phyloP scores from a whole-genome alignment of 2,113 vertebrate species.

The Pantherophis guttatus region DNA sequence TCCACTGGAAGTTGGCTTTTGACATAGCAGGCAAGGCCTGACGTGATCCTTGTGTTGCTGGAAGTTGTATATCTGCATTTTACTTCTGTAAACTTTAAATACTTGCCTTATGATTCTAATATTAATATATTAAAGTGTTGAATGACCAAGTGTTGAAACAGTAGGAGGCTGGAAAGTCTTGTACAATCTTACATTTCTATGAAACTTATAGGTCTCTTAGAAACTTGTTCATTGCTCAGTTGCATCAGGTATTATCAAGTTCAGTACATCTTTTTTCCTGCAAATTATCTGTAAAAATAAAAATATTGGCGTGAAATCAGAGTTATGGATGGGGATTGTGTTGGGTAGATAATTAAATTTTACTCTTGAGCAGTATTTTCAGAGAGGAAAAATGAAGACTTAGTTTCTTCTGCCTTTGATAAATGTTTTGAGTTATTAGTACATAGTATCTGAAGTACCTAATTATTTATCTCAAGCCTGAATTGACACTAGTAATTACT shows the following conservation, averaged over 20 bases:
- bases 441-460: neutral
- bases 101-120: neutral
- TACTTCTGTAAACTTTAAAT: neutral
- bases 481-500: neutral
- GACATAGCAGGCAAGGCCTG: neutral
- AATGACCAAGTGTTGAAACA: neutral
- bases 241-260: neutral
- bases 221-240: neutral
- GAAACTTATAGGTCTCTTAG: neutral
- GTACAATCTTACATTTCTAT: neutral
- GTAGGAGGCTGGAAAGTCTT: neutral
- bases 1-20: neutral
- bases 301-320: neutral
- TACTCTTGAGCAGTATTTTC: neutral
- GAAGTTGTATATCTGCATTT: neutral
- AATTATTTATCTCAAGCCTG: constrained; percentile 5
- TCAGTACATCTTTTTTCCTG: neutral
- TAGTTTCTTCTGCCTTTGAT: neutral
- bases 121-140: neutral
- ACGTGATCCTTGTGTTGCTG: neutral
- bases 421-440: constrained; percentile 18
- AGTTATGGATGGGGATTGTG: neutral
- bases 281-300: neutral
- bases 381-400: constrained; percentile 10
- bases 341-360: constrained; percentile 13